Evolutionary conservation across 2,888 invertebrate genomes (phyloP), one percentile per base, ranked within the genome.

Genomic region (Chrysopilus asiliformis): DNA sequence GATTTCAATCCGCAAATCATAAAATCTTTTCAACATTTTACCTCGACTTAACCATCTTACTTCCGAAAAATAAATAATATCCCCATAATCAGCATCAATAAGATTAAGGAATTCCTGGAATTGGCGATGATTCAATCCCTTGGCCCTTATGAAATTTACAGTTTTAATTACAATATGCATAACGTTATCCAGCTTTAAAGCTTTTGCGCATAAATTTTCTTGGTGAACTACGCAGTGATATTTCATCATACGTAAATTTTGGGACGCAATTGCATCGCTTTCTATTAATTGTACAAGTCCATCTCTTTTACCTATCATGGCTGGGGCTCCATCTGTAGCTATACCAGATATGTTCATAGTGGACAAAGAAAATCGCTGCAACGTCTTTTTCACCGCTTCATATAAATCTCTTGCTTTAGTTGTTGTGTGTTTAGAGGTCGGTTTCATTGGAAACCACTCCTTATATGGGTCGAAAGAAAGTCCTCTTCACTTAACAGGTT

Each of bases 1-100:
- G n/a, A 37, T 37, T 32, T 32, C 26, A 12, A 32, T 12, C 8
- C 2, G 12, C 12, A 37, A 19, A 3, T 37, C 32, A 20, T 16
- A 37, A 37, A 37, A 37, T 27, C 37, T 20, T 26, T 31, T 16
- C 16, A 38, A 32, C 18, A 14, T 28, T 25, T 27, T 32, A 15
- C 38, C 32, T 18, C 38, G 32, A 29, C 33, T 38, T 17, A 33
- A 24, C 38, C 38, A 33, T 28, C 29, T 38, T 3, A 33, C 25
- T 17, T 38, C 17, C 10, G 18, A 33, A 12, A 38, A 38, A 10
- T 28, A 34, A 26, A 32, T 12, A 20, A 32, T 26, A 9, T 36
- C 32, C 5, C 38, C 32, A 32, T 32, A 32, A 27, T 38, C 38
- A 14, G 31, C 14, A 27, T 32, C 29, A 2, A 38, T 14, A 16